A percentile compares a stretch with the other conserved stretches of the same genome.
phyloP scores from a whole-genome alignment of 2,113 vertebrate species.

The Zapus hudsonius region DNA sequence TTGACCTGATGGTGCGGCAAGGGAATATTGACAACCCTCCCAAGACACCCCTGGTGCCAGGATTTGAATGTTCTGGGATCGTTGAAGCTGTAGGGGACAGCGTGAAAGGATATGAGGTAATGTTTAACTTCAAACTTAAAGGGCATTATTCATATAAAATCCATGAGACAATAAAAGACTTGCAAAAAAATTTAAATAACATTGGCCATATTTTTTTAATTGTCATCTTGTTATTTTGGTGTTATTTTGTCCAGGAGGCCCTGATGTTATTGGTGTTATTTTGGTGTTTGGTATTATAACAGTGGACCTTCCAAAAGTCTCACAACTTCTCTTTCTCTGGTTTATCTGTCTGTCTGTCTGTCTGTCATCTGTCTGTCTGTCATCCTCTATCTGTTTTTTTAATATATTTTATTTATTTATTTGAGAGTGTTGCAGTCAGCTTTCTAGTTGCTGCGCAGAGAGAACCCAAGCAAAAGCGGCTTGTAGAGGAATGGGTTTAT shows the following conservation, averaged over 20 bases:
- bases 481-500: too few species aligned
- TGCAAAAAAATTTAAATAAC: neutral
- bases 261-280: too few species aligned
- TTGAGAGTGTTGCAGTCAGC: too few species aligned
- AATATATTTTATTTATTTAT: too few species aligned
- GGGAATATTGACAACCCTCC: slow-evolving; percentile 98
- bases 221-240: neutral
- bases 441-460: too few species aligned
- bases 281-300: neutral
- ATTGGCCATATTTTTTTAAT: neutral
- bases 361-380: too few species aligned
- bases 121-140: neutral
- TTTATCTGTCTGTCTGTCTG: too few species aligned
- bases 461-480: too few species aligned
- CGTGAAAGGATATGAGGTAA: slow-evolving; percentile 96
- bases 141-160: neutral
- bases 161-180: neutral
- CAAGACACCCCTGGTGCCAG: slow-evolving; percentile 95
- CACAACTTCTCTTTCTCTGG: neutral
- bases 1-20: slow-evolving; percentile 98
- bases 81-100: slow-evolving; percentile 94
- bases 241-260: too few species aligned
- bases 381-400: too few species aligned
- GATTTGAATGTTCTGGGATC: slow-evolving; percentile 98
- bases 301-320: neutral